Conservation (phyloP, 2,888 invertebrate species). For the Mimumesa dahlbomi region DNA sequence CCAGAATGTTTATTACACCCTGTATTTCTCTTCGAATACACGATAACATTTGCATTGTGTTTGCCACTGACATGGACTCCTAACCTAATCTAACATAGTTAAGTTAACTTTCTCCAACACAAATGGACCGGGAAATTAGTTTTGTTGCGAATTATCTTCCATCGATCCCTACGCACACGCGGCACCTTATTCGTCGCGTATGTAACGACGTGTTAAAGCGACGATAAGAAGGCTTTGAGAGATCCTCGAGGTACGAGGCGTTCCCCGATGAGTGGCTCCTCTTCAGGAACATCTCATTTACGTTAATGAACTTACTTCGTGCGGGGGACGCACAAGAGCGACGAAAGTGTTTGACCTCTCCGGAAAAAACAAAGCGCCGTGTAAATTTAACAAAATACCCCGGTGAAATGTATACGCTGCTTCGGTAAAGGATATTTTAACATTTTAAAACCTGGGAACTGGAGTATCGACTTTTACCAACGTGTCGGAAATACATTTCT, state of each 20-base stretch:
- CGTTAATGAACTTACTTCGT: conserved; percentile 62
- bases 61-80: no score
- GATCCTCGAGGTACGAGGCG: conserved; percentile 33
- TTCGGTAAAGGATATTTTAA: no score
- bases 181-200: no score
- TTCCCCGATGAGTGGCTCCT: conserved; percentile 53
- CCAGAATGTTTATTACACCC: no score
- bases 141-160: neutral
- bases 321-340: conserved; percentile 14
- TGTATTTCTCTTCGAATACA: no score
- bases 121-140: neutral
- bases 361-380: conserved; percentile 22
- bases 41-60: no score
- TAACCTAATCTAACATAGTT: no score
- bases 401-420: neutral
- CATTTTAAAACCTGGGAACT: no score
- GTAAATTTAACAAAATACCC: conserved; percentile 1
- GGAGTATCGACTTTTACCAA: no score
- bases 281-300: conserved; percentile 63
- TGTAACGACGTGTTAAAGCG: conserved; percentile 62
- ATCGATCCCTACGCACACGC: conserved; percentile 13
- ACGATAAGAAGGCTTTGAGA: conserved; percentile 60
- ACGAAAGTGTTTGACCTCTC: conserved; percentile 15
- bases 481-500: no score
- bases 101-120: no score